phyloP scores from a whole-genome alignment of 2,797 vertebrate genomes.

The Buceros bicornis region DNA sequence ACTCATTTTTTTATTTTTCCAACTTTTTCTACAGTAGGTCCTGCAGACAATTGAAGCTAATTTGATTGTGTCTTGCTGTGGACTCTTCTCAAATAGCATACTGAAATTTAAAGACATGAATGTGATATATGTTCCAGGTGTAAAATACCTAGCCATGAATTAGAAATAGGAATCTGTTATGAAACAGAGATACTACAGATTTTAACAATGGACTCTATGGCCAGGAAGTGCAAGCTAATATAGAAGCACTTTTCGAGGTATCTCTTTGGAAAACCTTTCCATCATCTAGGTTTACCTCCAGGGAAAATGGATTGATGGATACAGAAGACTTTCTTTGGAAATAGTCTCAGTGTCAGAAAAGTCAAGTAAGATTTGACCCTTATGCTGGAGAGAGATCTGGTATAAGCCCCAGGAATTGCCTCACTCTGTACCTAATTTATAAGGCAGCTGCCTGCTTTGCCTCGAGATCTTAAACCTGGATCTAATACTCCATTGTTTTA shows the following conservation, averaged over 20 bases:
- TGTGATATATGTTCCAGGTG: background rate
- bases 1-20: background rate
- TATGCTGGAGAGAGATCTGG: background rate
- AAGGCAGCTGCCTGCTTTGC: background rate
- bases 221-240: background rate
- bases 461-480: background rate
- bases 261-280: background rate
- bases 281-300: background rate
- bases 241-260: background rate
- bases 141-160: background rate
- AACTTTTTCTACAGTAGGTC: background rate
- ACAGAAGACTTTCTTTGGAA: background rate
- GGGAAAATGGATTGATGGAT: background rate
- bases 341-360: background rate
- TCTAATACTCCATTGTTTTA: background rate
- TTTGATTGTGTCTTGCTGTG: conserved; percentile 54
- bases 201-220: background rate
- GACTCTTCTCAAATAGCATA: background rate
- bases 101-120: background rate
- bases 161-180: background rate
- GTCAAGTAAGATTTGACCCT: background rate
- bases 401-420: background rate
- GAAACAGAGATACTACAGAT: background rate
- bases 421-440: rapidly evolving
- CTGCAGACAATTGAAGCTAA: conserved; percentile 18